These are phyloP conservation scores for Plectropomus leopardus DNA, from an alignment of 2,113 vertebrate species.

Conservation along the genomic window DNA sequence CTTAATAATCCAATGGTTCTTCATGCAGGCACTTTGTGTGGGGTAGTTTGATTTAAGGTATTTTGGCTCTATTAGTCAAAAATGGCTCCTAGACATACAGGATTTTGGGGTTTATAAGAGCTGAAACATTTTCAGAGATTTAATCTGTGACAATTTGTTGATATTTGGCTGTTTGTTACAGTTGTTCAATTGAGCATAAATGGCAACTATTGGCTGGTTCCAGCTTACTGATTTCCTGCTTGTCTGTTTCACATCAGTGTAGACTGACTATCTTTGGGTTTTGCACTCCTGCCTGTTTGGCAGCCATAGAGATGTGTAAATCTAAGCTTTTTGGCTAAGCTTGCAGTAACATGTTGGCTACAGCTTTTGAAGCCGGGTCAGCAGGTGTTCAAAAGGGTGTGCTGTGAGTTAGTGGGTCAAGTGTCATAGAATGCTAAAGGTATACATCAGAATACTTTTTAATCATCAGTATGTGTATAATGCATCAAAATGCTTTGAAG, in stretches of 20 bases:
- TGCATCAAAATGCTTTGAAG: not conserved
- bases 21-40: not conserved
- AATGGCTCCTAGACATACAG: not conserved
- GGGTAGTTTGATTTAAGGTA: too few relatives aligned
- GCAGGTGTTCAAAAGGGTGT: not conserved
- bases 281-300: not conserved
- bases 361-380: not conserved
- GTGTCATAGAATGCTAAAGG: slow-evolving; percentile 11
- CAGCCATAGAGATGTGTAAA: too few relatives aligned
- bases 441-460: slow-evolving; percentile 13
- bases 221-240: not conserved
- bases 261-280: not conserved
- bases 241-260: not conserved
- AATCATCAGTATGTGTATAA: not conserved
- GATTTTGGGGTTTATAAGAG: not conserved
- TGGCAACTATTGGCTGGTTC: not conserved
- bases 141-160: not conserved
- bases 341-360: not conserved
- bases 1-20: not conserved
- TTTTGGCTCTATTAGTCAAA: too few relatives aligned
- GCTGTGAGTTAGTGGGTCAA: not conserved
- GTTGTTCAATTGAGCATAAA: not conserved
- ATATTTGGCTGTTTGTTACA: not conserved
- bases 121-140: not conserved
- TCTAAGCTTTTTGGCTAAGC: not conserved